Evolutionary conservation across 2,797 vertebrate species (phyloP), one percentile per base, ranked within the genome.

Genomic region (Hemitrygon akajei): DNA sequence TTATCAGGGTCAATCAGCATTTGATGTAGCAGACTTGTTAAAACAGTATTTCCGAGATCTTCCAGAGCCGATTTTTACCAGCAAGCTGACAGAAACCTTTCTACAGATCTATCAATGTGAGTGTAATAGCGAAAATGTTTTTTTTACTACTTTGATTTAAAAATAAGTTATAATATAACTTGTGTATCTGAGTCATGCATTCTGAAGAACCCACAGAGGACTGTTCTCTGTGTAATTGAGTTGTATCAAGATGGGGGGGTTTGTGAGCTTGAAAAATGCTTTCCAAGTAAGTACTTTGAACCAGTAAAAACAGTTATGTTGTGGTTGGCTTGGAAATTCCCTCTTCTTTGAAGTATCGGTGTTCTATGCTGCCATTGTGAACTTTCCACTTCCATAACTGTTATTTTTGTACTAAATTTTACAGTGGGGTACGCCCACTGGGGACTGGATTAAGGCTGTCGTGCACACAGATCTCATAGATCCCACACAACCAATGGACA

Each of bases 21-120:
- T 98, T 0, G 98, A 98, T 0, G 98, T 98, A 94, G 97, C 98
- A 0, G 98, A 98, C 95, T 95, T 98, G 95, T 95, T 98, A 93
- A 98, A 98, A 95, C 98, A 98, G 77, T 98, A 98, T 94, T 98
- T 98, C 95, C 96, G 97, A 0, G 97, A 98, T 95, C 96, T 98
- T 9, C 98, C 98, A 0, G 97, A 98, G 95, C 97, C 98, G 18
- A 96, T 98, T 95, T 98, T 98, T 95, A 98, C 97, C 95, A 97
- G 96, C 96, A 98, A 98, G 94, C 97, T 98, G 94, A 97, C 97
- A 0, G 96, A 97, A 37, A 98, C 97, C 94, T 98, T 98, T 95
- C 95, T 98, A 94, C 97, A 98, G 94, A 98, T 98, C 94, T 98
- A 98, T 94, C 98, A 98, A 94, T 96, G 98, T 98, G 95, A 97